Base-by-base conservation (phyloP, 2,797 vertebrate species). In the Ispidina picta region DNA sequence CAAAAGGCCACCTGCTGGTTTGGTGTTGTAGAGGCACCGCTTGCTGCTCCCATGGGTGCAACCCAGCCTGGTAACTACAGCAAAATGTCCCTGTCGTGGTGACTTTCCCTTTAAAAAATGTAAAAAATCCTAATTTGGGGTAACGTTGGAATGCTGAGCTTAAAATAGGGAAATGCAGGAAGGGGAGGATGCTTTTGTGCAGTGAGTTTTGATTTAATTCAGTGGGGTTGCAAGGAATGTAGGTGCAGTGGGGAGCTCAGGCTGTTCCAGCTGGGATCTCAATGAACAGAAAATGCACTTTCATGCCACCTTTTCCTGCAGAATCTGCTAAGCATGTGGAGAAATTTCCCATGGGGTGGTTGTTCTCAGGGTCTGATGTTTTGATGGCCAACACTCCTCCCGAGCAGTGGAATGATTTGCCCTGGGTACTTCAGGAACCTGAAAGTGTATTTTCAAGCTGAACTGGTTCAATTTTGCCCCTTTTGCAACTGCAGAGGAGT, bases 1-100 rank as follows among this genome's bases (percentile, higher is more conserved):
- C 78, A 62, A 66, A 62, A 84, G 48, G 84, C 43, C 33, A 9
- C 8, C 13, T 63, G 55, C 46, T 79, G 91, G 39, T 70, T 90
- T 87, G 10, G 18, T 6, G 3, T 4, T 43, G 75, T 43, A 51
- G 44, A 76, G 46, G 13, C 3, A 7, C 66, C 0, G 6, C 44
- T 58, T 55, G 26, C 13, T 75, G 31, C 72, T 78, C 9, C 0
- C 12, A 1, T 54, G 19, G 72, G 43, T 58, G n/a, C 44, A 18
- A 3, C 29, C 16, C 18, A 5, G 39, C 11, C 0, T 8, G 13
- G 35, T 33, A 26, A 15, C 49, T 79, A 15, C 33, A 2, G 17
- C 55, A 8, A 31, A 43, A 70, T 17, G 51, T 8, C 8, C 31
- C 35, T 8, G 46, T 26, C 51, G 7, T 4, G 71, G 29, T 41